Percentiles rank a stretch among this genome's conserved stretches.
Evolutionary conservation across 2,797 vertebrate species (phyloP).

Genomic region (Sebastes diaconus): DNA sequence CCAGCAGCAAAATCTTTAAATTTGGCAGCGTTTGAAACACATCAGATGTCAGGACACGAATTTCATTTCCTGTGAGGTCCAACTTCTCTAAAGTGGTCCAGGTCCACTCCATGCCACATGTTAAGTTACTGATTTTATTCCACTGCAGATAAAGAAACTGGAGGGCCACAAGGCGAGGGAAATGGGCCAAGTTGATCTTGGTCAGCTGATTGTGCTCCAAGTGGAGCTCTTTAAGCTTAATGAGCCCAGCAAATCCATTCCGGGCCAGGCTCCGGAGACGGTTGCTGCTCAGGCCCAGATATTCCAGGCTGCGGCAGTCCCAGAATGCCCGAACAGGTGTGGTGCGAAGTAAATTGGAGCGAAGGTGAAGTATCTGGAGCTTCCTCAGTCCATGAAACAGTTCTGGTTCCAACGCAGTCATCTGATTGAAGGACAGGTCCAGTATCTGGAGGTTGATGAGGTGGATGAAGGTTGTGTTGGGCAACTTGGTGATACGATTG

Average conservation of each 20-base stretch:
- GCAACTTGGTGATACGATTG: constrained; percentile 99
- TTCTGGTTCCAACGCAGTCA: constrained; percentile 96
- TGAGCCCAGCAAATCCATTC: constrained; percentile 98
- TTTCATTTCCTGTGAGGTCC: constrained; percentile 96
- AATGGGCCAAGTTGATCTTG: constrained; percentile 99
- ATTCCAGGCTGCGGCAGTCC: constrained; percentile 99
- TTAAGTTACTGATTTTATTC: constrained; percentile 99
- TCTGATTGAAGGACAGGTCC: constrained; percentile 99
- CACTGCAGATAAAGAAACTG: constrained; percentile 97
- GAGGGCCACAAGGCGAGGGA: constrained; percentile 95
- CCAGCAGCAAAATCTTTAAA: constrained; percentile 95
- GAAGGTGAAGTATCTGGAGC: constrained; percentile 96
- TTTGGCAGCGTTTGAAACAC: constrained; percentile 98
- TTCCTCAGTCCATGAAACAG: constrained; percentile 97
- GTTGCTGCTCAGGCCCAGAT: constrained; percentile 97
- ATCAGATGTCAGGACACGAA: constrained; percentile 90
- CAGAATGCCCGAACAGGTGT: constrained; percentile 97
- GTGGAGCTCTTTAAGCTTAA: constrained; percentile 98
- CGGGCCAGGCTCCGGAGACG: constrained; percentile 96
- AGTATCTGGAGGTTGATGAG: constrained; percentile 99
- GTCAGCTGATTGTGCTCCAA: constrained; percentile 99
- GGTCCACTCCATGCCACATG: constrained; percentile 97
- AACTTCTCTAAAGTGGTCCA: constrained; percentile 97
- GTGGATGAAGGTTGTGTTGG: constrained; percentile 99
- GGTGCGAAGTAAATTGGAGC: constrained; percentile 97